A percentile compares a stretch with the other conserved stretches of the same genome.
Evolutionary conservation across 1,140 invertebrate species (phyloP).

Genomic region (Helicoverpa armigera): DNA sequence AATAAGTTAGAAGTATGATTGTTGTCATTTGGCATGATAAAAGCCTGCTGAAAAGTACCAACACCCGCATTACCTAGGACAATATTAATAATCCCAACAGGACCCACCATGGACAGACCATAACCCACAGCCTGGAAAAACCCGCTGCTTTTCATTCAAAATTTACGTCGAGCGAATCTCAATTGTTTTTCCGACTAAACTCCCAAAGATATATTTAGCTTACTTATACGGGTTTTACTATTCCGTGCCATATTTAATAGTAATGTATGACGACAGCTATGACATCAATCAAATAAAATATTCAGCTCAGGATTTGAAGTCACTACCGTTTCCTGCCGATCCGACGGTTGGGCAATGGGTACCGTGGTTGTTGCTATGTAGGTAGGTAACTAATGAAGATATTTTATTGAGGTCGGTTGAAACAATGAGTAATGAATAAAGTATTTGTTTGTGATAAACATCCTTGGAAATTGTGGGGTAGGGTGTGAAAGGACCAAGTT

Average conservation of each 20-base stretch:
- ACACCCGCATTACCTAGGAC: neutral
- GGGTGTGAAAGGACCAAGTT: neutral
- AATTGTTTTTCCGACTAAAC: slow-evolving; percentile 35
- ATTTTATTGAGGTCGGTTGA: slow-evolving; percentile 43
- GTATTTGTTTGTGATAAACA: slow-evolving; percentile 31
- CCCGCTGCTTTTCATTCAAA: slow-evolving; percentile 9
- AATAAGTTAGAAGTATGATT: too few relatives aligned
- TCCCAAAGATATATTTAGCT: slow-evolving; percentile 33
- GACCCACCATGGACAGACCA: neutral
- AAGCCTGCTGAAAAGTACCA: too few relatives aligned
- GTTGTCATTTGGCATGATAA: too few relatives aligned
- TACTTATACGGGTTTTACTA: slow-evolving; percentile 51
- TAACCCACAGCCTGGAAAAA: slow-evolving; percentile 28
- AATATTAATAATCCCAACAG: neutral
- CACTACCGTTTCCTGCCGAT: slow-evolving; percentile 70
- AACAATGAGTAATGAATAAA: slow-evolving; percentile 35
- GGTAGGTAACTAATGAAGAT: neutral
- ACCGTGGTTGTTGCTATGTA: slow-evolving; percentile 41
- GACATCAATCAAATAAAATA: slow-evolving; percentile 69
- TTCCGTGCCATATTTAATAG: slow-evolving; percentile 56
- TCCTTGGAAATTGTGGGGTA: neutral
- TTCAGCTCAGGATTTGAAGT: slow-evolving; percentile 67
- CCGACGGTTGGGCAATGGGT: slow-evolving; percentile 53
- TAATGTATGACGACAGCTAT: slow-evolving; percentile 60
- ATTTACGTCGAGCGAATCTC: slow-evolving; percentile 25